A percentile compares a stretch with the other conserved stretches of the same genome.
Conservation (phyloP, 2,888 invertebrate species). For the Diaphora mendica region DNA sequence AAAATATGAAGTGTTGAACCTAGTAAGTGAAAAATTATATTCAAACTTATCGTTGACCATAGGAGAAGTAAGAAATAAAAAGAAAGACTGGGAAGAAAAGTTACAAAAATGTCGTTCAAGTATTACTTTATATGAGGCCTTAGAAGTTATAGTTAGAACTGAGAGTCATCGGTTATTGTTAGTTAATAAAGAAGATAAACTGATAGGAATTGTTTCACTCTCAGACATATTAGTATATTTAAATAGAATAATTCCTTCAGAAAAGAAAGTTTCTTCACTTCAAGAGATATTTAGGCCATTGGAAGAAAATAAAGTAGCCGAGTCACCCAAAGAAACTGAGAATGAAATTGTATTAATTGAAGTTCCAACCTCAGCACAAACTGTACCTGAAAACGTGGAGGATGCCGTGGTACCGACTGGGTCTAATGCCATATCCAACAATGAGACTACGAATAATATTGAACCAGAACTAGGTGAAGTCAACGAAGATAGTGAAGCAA, state of each 20-base stretch:
- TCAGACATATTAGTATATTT: constrained; percentile 84
- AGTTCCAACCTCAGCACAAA: constrained; percentile 70
- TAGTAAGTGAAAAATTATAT: constrained; percentile 97
- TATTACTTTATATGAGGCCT: constrained; percentile 93
- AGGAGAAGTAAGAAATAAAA: constrained; percentile 94
- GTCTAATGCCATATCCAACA: constrained; percentile 39
- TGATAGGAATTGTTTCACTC: constrained; percentile 81
- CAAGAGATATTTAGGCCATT: constrained; percentile 83
- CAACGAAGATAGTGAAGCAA: constrained; percentile 50
- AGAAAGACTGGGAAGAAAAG: constrained; percentile 97
- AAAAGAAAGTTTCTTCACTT: constrained; percentile 81
- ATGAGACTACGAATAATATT: constrained; percentile 49
- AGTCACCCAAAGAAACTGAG: constrained; percentile 79
- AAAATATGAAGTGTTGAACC: constrained; percentile 88
- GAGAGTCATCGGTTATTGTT: constrained; percentile 89
- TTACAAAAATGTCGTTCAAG: constrained; percentile 95
- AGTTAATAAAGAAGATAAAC: constrained; percentile 82
- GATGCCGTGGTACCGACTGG: constrained; percentile 48
- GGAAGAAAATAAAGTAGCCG: constrained; percentile 80
- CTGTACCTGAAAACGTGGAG: constrained; percentile 65
- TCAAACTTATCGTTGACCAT: constrained; percentile 95
- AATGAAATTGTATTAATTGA: constrained; percentile 78
- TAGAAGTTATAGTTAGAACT: constrained; percentile 96
- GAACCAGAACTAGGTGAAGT: constrained; percentile 54
- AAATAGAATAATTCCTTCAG: constrained; percentile 82